phyloP scores from a whole-genome alignment of 2,797 vertebrate species.

The Chrosomus eos region DNA sequence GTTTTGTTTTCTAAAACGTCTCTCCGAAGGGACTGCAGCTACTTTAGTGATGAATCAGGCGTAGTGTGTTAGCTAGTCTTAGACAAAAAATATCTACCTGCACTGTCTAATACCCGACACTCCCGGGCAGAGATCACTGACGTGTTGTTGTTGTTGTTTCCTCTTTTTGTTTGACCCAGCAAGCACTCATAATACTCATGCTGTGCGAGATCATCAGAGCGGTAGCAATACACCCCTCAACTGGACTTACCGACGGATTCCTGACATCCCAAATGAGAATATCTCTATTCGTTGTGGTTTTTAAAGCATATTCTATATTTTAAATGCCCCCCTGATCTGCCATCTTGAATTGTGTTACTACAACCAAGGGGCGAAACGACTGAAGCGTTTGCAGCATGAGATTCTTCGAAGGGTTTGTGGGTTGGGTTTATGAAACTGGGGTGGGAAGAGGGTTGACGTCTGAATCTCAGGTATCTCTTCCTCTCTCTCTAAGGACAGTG shows the following conservation, averaged over 20 bases:
- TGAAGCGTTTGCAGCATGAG: conserved; percentile 70
- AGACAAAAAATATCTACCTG: conserved; percentile 60
- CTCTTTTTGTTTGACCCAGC: conserved; percentile 31
- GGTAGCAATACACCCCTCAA: conserved; percentile 68
- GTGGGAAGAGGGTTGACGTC: conserved; percentile 21
- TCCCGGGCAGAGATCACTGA: conserved; percentile 39
- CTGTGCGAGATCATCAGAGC: conserved; percentile 43
- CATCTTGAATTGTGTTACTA: conserved; percentile 57
- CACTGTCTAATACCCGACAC: conserved; percentile 44
- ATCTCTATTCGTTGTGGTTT: not conserved
- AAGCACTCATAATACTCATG: conserved; percentile 28
- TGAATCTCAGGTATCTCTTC: conserved; percentile 62
- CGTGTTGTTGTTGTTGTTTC: conserved; percentile 50
- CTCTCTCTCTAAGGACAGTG: conserved; percentile 81
- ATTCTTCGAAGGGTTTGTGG: conserved; percentile 61
- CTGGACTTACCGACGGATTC: not conserved
- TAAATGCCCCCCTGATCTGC: conserved; percentile 48
- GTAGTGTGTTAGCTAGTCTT: conserved; percentile 59
- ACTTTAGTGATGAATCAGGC: conserved; percentile 60
- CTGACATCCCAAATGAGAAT: not conserved
- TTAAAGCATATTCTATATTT: conserved; percentile 40
- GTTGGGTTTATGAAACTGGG: conserved; percentile 1
- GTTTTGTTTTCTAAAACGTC: conserved; percentile 58
- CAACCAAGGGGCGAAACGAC: conserved; percentile 18
- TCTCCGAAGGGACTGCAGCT: conserved; percentile 63